Evolutionary conservation across 2,888 invertebrate species (phyloP).

Genomic region (Lasioglossum marginatum): DNA sequence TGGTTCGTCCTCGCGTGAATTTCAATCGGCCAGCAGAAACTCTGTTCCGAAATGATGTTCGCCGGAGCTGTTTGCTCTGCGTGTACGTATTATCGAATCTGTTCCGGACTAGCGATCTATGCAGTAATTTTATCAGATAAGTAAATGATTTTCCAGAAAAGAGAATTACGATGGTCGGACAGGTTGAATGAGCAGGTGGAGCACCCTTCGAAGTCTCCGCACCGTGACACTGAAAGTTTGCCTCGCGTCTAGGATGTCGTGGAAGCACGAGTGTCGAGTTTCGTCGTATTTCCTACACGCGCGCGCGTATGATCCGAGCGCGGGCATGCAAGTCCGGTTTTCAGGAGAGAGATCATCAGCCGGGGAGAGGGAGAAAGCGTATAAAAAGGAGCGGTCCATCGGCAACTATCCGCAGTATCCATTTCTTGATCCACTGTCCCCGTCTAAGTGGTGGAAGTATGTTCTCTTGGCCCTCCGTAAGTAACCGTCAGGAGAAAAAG

Average conservation of each 20-base stretch:
- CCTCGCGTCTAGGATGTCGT: conserved; percentile 5
- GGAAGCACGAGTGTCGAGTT: conserved; percentile 42
- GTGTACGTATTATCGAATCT: not conserved
- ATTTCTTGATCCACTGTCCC: conserved; percentile 56
- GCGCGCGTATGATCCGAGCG: conserved; percentile 64
- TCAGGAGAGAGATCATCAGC: conserved; percentile 63
- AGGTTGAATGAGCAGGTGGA: not conserved
- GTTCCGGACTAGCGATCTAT: too few relatives aligned
- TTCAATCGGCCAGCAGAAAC: not conserved
- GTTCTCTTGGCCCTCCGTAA: conserved; percentile 72
- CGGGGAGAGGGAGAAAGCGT: conserved; percentile 79
- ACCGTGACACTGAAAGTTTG: conserved; percentile 39
- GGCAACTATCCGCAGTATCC: conserved; percentile 74
- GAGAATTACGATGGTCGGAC: not conserved
- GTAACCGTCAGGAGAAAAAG: conserved; percentile 58
- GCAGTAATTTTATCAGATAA: not conserved
- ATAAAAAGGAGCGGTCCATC: conserved; percentile 79
- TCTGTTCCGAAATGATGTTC: not conserved
- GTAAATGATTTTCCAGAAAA: not conserved
- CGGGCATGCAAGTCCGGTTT: conserved; percentile 67
- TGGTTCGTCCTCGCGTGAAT: not conserved
- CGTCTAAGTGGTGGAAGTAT: conserved; percentile 64
- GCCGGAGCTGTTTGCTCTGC: not conserved
- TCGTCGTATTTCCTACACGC: conserved; percentile 55
- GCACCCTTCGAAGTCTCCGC: not conserved